Evolutionary conservation across 1,140 invertebrate species (phyloP).

Genomic region (Octopus bimaculoides): DNA sequence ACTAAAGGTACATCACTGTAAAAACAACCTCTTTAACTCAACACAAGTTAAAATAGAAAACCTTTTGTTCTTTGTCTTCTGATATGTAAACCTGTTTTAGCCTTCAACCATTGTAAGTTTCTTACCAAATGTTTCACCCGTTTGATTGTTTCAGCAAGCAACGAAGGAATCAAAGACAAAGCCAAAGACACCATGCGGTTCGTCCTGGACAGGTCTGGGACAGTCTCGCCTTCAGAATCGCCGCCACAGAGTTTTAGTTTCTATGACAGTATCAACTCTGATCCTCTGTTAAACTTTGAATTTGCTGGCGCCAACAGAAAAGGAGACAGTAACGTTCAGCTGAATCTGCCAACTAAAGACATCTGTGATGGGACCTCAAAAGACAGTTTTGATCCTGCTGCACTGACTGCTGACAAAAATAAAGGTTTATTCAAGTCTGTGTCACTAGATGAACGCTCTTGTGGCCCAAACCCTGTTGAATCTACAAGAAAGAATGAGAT

Average conservation of each 20-base stretch:
- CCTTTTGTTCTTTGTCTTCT: too few species aligned
- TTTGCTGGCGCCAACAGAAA: slow-evolving; percentile 15
- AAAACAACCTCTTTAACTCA: too few species aligned
- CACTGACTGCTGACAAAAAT: too few species aligned
- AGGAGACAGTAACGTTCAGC: too few species aligned
- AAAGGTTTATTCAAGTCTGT: neutral
- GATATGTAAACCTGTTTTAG: too few species aligned
- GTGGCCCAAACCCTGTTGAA: neutral
- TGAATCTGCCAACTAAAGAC: too few species aligned
- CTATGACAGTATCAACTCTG: slow-evolving; percentile 33
- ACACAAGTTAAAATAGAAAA: too few species aligned
- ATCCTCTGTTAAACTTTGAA: slow-evolving; percentile 35
- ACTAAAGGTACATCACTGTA: too few species aligned
- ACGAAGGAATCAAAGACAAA: slow-evolving; percentile 26
- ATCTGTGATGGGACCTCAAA: too few species aligned
- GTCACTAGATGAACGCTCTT: neutral
- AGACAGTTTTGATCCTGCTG: too few species aligned
- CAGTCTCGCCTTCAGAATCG: slow-evolving; percentile 23
- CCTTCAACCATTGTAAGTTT: too few species aligned
- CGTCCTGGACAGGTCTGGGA: slow-evolving; percentile 36
- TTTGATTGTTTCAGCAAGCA: slow-evolving; percentile 14
- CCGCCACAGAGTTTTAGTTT: slow-evolving; percentile 30
- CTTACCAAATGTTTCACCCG: too few species aligned
- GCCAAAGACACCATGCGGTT: slow-evolving; percentile 35
- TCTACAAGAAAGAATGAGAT: neutral